phyloP scores from a whole-genome alignment of 2,888 invertebrate genomes.

The Malthinus seriepunctatus region DNA sequence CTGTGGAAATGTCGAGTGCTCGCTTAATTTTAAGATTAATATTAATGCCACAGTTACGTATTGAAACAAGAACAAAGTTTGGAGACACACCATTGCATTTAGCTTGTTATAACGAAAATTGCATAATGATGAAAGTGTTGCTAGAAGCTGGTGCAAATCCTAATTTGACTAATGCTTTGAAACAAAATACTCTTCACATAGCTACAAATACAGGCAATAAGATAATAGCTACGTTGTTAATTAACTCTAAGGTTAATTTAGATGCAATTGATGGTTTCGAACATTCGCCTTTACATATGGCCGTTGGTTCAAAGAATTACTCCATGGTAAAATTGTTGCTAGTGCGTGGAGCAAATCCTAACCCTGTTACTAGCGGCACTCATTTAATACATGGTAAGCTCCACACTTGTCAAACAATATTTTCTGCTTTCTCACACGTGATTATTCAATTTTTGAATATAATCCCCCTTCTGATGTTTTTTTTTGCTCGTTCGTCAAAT shows the following conservation, averaged over 20 bases:
- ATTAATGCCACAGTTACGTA: conserved; percentile 5
- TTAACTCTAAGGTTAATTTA: not conserved
- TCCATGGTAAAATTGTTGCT: conserved; percentile 12
- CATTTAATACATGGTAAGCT: conserved; percentile 13
- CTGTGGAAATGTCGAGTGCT: conserved; percentile 31
- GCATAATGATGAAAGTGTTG: conserved; percentile 24
- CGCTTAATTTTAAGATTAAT: conserved; percentile 14
- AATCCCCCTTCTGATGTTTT: too few species aligned
- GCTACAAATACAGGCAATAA: conserved; percentile 12
- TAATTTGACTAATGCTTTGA: conserved; percentile 50
- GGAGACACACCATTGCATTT: conserved; percentile 32
- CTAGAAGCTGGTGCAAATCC: conserved; percentile 37
- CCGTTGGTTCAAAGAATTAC: not conserved
- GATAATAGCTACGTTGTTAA: conserved; percentile 1
- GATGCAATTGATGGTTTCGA: conserved; percentile 22
- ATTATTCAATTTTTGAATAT: too few species aligned
- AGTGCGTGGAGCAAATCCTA: conserved; percentile 11
- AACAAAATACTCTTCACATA: conserved; percentile 37
- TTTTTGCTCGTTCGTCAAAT: too few species aligned
- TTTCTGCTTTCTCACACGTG: too few species aligned
- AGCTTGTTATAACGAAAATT: conserved; percentile 27
- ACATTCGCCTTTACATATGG: conserved; percentile 1
- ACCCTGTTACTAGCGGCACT: conserved; percentile 1
- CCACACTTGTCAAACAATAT: too few species aligned
- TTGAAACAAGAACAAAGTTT: conserved; percentile 17